Conservation (phyloP, 35 echinoderm and acorn worm species). For the Apostichopus parvimensis region DNA sequence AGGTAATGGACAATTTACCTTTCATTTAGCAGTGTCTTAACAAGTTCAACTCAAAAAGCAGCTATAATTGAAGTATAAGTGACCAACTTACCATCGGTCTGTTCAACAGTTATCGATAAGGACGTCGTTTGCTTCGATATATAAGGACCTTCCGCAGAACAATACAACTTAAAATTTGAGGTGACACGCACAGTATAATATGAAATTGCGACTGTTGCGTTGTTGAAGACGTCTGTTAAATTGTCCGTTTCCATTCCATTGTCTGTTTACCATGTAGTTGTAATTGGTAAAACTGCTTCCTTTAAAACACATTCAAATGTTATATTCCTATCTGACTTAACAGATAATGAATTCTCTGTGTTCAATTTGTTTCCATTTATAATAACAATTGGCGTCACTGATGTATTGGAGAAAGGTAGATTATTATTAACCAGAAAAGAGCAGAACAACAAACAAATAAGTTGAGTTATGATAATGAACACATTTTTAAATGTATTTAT, state of each 20-base stretch:
- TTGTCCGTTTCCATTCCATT: background rate
- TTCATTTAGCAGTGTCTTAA: too few relatives aligned
- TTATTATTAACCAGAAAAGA: background rate
- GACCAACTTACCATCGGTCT: background rate
- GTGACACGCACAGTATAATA: background rate
- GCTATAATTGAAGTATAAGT: too few relatives aligned
- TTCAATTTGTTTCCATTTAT: background rate
- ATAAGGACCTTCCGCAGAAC: background rate
- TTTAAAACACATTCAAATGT: background rate
- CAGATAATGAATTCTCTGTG: background rate
- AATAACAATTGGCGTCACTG: background rate
- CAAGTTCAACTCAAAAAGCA: too few relatives aligned
- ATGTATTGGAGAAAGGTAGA: background rate
- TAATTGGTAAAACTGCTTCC: background rate
- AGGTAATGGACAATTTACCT: too few relatives aligned
- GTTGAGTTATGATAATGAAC: background rate
- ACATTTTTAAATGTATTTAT: background rate
- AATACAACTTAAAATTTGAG: background rate
- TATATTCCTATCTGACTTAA: background rate
- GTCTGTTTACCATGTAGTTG: background rate
- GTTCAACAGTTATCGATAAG: background rate
- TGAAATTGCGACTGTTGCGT: background rate
- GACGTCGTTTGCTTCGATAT: background rate
- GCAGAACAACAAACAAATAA: background rate
- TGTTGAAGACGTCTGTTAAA: background rate